Evolutionary conservation across 2,113 vertebrate genomes (phyloP).

Genomic region (Lathamus discolor): DNA sequence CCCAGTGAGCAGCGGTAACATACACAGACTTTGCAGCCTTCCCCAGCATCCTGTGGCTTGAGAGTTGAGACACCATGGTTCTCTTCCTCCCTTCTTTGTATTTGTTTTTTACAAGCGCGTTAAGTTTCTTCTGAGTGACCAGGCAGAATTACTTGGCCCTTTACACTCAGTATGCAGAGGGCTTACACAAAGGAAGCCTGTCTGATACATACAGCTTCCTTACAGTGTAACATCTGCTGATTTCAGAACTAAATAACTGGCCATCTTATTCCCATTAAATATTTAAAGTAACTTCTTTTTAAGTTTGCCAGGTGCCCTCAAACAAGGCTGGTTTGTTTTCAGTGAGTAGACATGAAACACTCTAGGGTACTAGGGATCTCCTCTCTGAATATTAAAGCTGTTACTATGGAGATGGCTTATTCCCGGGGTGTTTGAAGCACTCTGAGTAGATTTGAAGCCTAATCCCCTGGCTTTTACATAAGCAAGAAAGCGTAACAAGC

Average conservation of each 20-base stretch:
- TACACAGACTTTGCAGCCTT: neutral
- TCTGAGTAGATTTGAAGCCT: slow-evolving; percentile 62
- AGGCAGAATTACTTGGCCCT: neutral
- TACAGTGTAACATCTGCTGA: neutral
- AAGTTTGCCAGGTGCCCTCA: slow-evolving; percentile 3
- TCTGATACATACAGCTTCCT: neutral
- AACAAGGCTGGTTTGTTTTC: slow-evolving; percentile 10
- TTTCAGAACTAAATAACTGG: neutral
- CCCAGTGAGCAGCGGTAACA: neutral
- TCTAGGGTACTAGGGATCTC: neutral
- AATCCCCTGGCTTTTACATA: slow-evolving; percentile 60
- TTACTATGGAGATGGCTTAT: slow-evolving; percentile 66
- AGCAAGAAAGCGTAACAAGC: slow-evolving; percentile 13
- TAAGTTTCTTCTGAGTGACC: neutral
- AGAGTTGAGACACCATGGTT: neutral
- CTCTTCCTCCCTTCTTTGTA: neutral
- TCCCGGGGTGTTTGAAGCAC: slow-evolving; percentile 31
- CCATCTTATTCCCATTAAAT: neutral
- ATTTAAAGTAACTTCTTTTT: slow-evolving; percentile 24
- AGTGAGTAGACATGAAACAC: neutral
- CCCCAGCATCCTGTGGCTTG: neutral
- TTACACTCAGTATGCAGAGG: neutral
- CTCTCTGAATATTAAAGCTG: slow-evolving; percentile 56
- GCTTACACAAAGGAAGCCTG: neutral
- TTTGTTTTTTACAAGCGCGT: neutral